Evolutionary conservation across 1,140 invertebrate species (phyloP), one percentile per base, ranked within the genome.

Genomic region (Archegozetes longisetosus): DNA sequence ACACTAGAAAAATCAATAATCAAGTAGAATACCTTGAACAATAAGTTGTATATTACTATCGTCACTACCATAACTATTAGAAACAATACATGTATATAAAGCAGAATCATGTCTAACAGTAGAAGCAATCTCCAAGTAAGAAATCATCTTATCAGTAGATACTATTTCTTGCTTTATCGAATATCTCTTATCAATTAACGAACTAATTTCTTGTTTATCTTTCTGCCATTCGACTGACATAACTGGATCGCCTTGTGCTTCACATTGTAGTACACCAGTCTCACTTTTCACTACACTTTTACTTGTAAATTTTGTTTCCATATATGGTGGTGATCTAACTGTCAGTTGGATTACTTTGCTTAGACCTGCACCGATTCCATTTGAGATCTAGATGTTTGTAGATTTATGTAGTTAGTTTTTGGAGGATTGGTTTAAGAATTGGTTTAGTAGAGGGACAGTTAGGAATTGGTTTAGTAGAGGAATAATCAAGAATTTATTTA

Each of bases 301-400:
- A 20, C 53, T 61, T 3, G 63, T 57, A 25, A 67, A 67, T 57
- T 70, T 69, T 12, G 58, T 60, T 24, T 64, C 63, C 50, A 70
- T 70, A 64, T 66, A 63, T 27, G 68, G 66, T 51, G 68, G 63
- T 27, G 67, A 68, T 67, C 55, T 25, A 53, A 84, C 81, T 61
- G 74, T 78, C 59, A 84, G 73, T 56, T 73, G 73, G 61, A 83
- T 76, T 57, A 81, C 76, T 71, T 80, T 78, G 69, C 79, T 80
- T 64, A 83, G 75, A 53, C 76, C 79, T 3, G 77, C 73, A 1
- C 79, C 79, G 54, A 83, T 77, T 1, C 77, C 77, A 69, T 83
- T 83, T 69, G 74, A 77, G 4, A 80, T 79, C 64, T 50, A 20
- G 4, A 50, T 62, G 6, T 17, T 9, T 40, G 32, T 9, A 40